Evolutionary conservation across 2,888 invertebrate genomes (phyloP), one percentile per base, ranked within the genome.

Genomic region (Drosophila mercatorum): DNA sequence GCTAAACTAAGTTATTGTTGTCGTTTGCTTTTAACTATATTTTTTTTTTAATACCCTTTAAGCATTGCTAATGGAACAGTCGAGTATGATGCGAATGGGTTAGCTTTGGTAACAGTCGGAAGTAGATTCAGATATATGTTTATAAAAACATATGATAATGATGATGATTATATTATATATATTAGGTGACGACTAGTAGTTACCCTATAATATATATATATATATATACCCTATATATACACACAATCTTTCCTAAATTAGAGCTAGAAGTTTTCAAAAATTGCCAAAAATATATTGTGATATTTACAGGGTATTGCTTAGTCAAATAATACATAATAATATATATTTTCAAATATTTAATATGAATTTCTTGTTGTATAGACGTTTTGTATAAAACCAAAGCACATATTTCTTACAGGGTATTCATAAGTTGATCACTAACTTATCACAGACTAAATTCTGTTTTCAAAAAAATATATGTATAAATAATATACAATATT

Each of bases 1-100:
- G 82, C 72, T 73, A 81, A 84, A 87, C 78, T 81, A 69, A 75
- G 80, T 84, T 84, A 87, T 81, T 72, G 75, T 76, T 56, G 73
- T 41, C 36, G n/a, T 49, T 44, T 56, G 62, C 68, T 58, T 64
- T 67, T 58, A 52, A 14, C 59, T 43, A 62, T 72, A 72, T 68
- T 62, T 51, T 59, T 51, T 59, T 40, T 49, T 17, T 22, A 51
- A 40, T 43, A 60, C 31, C n/a, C 40, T 36, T 1, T 26, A 26
- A 11, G 3, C 41, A 36, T 28, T 34, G 10, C 0, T 4, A 12
- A n/a, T 28, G 11, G 4, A 8, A 2, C 4, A 5, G 0, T 2
- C 40, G 12, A 2, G 36, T 14, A 14, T 41, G 11, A 3, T 55
- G 26, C 5, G 10, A n/a, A 7, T 22, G 17, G 12, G 5, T 0